Percentiles rank a stretch among this genome's conserved stretches.
phyloP scores from a whole-genome alignment of 2,888 invertebrate genomes.

The Cenopis cana region DNA sequence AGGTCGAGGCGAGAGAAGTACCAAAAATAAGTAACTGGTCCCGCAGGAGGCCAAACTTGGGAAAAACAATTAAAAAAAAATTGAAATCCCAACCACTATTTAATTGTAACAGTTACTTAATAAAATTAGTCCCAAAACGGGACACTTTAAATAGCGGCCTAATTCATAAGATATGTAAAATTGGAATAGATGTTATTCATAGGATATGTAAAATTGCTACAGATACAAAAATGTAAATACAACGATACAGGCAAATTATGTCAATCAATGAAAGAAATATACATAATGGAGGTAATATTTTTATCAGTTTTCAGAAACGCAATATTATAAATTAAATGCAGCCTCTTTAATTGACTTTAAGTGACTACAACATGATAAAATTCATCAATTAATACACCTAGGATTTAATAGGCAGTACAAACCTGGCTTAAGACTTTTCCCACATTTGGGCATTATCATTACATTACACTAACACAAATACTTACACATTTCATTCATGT shows the following conservation, averaged over 20 bases:
- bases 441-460: not conserved
- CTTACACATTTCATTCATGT: slow-evolving; percentile 80
- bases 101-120: too few relatives aligned
- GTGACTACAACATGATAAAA: too few relatives aligned
- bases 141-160: too few relatives aligned
- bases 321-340: too few relatives aligned
- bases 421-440: not conserved
- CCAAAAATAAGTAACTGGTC: too few relatives aligned
- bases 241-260: not conserved
- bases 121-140: too few relatives aligned
- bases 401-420: not conserved
- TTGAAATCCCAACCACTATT: too few relatives aligned
- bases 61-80: too few relatives aligned
- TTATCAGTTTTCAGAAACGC: not conserved
- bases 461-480: slow-evolving; percentile 50
- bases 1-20: too few relatives aligned
- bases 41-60: too few relatives aligned
- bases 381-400: not conserved
- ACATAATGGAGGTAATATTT: too few relatives aligned
- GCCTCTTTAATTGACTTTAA: too few relatives aligned
- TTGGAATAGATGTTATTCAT: not conserved
- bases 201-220: not conserved
- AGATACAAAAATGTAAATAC: not conserved
- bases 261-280: not conserved
- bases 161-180: not conserved